Evolutionary conservation across 2,888 invertebrate genomes (phyloP), one percentile per base, ranked within the genome.

Genomic region (Drosophila maculinotata): DNA sequence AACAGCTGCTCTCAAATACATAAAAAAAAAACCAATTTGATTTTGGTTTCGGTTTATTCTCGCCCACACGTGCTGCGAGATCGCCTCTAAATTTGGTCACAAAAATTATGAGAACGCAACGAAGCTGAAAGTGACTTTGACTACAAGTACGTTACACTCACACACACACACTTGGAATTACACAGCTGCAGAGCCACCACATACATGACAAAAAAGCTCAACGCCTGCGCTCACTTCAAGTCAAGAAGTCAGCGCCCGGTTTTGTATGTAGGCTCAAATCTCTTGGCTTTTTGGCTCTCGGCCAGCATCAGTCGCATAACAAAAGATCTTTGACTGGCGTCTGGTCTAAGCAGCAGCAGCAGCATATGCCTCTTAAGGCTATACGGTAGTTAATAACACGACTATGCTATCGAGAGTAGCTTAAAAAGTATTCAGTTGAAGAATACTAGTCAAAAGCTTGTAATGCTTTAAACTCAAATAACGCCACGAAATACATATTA

Each of bases 61-160:
- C 83, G 79, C 83, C 83, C 81, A 84, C 83, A 74, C 60, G 38
- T 45, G 59, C 59, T 57, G 58, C 26, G 47, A 63, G 66, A 64
- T 28, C 56, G 65, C 38, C 60, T 69, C 82, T 86, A 76, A 84
- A 85, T 87, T 87, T 84, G 83, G 83, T 64, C 87, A 81, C 82
- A 79, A 74, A 83, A 75, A 81, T 84, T 84, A 84, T 87, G 79
- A 84, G 74, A 73, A 80, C 83, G 66, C 65, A 78, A 68, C 79
- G 87, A 87, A 84, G 82, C 85, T 77, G 87, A 84, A 84, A 84
- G 84, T 84, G 87, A 85, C 85, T 87, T 85, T 87, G 85, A 78
- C 83, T 79, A 83, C 86, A 85, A 81, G 79, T 83, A 82, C 86
- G 65, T 75, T 63, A 68, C 70, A 63, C 65, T 60, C 69, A 35